These are phyloP conservation scores for Lucilia sericata DNA, from an alignment of 1,140 invertebrate genomes.

Conservation along the genomic window DNA sequence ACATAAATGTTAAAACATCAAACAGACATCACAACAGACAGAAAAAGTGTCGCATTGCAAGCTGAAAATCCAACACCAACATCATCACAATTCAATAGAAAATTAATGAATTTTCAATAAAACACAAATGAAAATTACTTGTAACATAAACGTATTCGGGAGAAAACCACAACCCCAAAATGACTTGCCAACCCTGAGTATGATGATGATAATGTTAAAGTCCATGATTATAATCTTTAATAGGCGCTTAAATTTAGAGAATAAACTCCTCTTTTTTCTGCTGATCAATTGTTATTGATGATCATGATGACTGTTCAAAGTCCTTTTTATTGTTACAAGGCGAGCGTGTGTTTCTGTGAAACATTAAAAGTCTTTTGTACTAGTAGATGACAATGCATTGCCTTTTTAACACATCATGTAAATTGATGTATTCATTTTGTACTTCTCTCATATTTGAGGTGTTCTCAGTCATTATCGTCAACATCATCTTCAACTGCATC, in stretches of 20 bases:
- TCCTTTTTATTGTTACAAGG: neutral
- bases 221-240: neutral
- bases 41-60: conserved; percentile 8
- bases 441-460: neutral
- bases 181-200: neutral
- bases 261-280: neutral
- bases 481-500: neutral
- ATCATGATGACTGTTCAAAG: neutral
- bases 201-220: neutral
- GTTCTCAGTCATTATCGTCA: neutral
- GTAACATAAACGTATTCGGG: neutral
- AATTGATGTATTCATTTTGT: conserved; percentile 29
- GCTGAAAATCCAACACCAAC: neutral
- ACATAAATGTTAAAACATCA: neutral
- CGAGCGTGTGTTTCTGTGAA: neutral
- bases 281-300: neutral
- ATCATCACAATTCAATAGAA: neutral
- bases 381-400: neutral
- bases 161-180: neutral
- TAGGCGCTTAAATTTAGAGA: neutral
- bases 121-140: neutral
- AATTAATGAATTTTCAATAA: conserved; percentile 20
- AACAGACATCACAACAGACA: neutral
- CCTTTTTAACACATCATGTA: conserved; percentile 24
- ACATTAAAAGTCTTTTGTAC: neutral